A percentile compares a stretch with the other conserved stretches of the same genome.
Conservation (phyloP, 2,113 vertebrate genomes). For the Chelonoidis abingdonii region DNA sequence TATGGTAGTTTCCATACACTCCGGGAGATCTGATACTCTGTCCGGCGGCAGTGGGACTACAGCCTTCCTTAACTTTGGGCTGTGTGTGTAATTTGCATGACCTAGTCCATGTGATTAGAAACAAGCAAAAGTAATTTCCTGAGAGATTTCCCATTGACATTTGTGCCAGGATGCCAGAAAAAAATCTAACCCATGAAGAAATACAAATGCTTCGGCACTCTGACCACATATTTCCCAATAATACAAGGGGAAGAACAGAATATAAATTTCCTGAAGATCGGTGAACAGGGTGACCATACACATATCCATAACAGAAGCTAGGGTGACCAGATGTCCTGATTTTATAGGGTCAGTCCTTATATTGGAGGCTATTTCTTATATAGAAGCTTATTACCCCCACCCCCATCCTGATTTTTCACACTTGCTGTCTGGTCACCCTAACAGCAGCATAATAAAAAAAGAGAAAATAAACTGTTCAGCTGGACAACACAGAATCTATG, state of each 20-base stretch:
- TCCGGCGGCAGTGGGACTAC: not conserved
- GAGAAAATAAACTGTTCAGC: not conserved
- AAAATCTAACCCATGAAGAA: not conserved
- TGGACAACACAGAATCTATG: not conserved
- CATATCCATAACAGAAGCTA: not conserved
- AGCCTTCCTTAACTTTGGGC: not conserved
- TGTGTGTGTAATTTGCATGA: not conserved
- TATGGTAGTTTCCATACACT: not conserved
- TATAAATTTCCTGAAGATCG: not conserved
- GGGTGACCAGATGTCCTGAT: too few species aligned
- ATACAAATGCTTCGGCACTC: not conserved
- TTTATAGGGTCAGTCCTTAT: too few species aligned
- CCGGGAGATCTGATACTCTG: not conserved
- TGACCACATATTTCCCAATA: not conserved
- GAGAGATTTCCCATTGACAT: not conserved
- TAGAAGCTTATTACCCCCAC: too few species aligned
- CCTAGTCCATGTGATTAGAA: not conserved
- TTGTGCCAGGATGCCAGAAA: slow-evolving; percentile 6
- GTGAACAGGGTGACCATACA: not conserved
- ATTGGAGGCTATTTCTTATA: too few species aligned
- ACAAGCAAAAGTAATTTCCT: slow-evolving; percentile 38
- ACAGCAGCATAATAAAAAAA: not conserved
- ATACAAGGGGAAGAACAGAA: not conserved
- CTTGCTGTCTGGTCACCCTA: not conserved
- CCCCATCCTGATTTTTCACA: too few species aligned